Percentiles rank a stretch among this genome's conserved stretches.
These are phyloP conservation scores for Dryas iulia DNA, from an alignment of 1,140 invertebrate species.

Conservation along the genomic window DNA sequence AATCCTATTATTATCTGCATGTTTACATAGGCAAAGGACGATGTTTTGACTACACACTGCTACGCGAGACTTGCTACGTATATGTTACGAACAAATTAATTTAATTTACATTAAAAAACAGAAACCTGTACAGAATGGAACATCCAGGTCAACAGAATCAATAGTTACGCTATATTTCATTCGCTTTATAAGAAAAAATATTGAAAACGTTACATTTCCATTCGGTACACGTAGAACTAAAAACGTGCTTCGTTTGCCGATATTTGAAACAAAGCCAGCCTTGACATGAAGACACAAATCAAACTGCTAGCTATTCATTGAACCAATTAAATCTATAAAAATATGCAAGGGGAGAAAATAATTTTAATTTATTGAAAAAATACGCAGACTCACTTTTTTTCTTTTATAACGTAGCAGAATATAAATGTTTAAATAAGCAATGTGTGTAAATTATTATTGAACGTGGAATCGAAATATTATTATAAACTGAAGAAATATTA, in stretches of 20 bases:
- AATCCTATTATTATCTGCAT: too few relatives aligned
- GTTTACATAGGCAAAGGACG: too few relatives aligned
- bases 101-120: background rate
- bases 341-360: background rate
- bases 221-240: slow-evolving; percentile 56
- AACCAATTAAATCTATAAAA: slow-evolving; percentile 37
- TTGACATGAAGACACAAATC: slow-evolving; percentile 65
- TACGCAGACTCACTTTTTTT: too few relatives aligned
- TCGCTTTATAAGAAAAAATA: slow-evolving; percentile 62
- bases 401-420: too few relatives aligned
- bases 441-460: background rate
- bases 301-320: slow-evolving; percentile 42
- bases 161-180: slow-evolving; percentile 48
- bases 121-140: slow-evolving; percentile 2
- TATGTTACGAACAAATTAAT: background rate
- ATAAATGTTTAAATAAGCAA: background rate
- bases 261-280: slow-evolving; percentile 62
- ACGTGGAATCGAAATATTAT: background rate
- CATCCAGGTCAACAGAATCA: slow-evolving; percentile 36
- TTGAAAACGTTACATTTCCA: slow-evolving; percentile 57
- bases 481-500: too few relatives aligned
- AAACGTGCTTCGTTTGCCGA: slow-evolving; percentile 59
- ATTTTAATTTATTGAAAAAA: background rate
- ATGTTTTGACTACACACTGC: too few relatives aligned
- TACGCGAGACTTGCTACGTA: too few relatives aligned